Percentiles rank a stretch among this genome's conserved stretches.
Conservation (phyloP, 2,888 invertebrate genomes). For the Drepanosiphum platanoidis region DNA sequence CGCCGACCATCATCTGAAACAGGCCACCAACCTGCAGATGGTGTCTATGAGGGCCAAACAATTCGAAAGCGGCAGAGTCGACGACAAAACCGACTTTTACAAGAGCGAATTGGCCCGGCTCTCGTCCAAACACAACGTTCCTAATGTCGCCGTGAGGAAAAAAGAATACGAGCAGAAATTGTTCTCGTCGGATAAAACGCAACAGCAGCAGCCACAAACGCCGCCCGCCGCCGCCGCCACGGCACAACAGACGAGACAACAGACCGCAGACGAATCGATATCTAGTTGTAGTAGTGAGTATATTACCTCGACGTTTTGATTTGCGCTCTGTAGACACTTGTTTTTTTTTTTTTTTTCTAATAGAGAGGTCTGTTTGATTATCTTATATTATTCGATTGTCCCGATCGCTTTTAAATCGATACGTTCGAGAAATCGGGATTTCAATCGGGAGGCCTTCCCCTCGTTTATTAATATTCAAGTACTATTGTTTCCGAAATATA, state of each 20-base stretch:
- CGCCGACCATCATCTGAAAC: conserved; percentile 40
- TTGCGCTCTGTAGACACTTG: too few relatives aligned
- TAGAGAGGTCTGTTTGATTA: too few relatives aligned
- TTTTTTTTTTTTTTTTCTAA: too few relatives aligned
- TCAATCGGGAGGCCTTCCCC: too few relatives aligned
- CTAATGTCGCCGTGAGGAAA: conserved; percentile 79
- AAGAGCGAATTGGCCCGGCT: conserved; percentile 75
- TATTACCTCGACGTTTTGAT: background rate
- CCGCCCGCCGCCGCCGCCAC: background rate
- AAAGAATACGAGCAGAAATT: conserved; percentile 77
- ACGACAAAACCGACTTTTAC: conserved; percentile 73
- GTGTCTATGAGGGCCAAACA: conserved; percentile 80
- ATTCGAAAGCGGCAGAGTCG: conserved; percentile 75
- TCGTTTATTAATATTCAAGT: too few relatives aligned
- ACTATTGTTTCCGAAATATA: too few relatives aligned
- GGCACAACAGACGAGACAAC: conserved; percentile 24
- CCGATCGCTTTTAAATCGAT: too few relatives aligned
- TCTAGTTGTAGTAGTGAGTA: conserved; percentile 49
- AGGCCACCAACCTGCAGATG: conserved; percentile 70
- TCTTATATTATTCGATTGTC: too few relatives aligned
- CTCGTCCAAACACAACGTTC: conserved; percentile 76
- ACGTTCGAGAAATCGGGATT: too few relatives aligned
- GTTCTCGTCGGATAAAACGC: conserved; percentile 37
- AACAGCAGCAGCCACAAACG: conserved; percentile 37
- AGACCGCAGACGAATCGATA: conserved; percentile 3